Evolutionary conservation across 2,113 vertebrate genomes (phyloP).

Genomic region (Eolophus roseicapilla): DNA sequence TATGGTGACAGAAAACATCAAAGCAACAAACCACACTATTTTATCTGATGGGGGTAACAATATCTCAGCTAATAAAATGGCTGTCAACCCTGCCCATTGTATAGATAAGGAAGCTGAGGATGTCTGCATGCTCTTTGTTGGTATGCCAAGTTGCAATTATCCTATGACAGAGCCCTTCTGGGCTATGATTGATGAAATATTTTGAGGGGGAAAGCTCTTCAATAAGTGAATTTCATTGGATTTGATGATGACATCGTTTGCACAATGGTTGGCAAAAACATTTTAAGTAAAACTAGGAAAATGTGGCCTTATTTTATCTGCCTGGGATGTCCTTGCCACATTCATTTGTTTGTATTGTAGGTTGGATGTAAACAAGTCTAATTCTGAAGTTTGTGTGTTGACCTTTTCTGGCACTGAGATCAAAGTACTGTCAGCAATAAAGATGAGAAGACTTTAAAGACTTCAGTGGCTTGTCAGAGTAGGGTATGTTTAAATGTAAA

Average conservation of each 20-base stretch:
- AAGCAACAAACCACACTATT: conserved; percentile 44
- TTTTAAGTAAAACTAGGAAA: conserved; percentile 35
- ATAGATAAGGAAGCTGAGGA: conserved; percentile 57
- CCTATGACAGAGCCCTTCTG: conserved; percentile 42
- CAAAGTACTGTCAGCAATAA: conserved; percentile 66
- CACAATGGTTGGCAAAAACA: conserved; percentile 35
- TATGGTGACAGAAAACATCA: conserved; percentile 55
- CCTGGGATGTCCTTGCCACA: conserved; percentile 59
- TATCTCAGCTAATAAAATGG: conserved; percentile 72
- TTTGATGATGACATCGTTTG: conserved; percentile 47
- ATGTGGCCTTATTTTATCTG: background rate
- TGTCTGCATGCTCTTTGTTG: conserved; percentile 47
- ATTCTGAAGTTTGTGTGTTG: conserved; percentile 58
- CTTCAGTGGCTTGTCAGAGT: conserved; percentile 41
- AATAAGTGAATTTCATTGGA: conserved; percentile 52
- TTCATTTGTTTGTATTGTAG: conserved; percentile 44
- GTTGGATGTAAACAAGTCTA: conserved; percentile 62
- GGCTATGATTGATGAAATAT: conserved; percentile 63
- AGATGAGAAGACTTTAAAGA: conserved; percentile 62
- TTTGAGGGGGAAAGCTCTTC: conserved; percentile 19
- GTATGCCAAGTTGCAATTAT: conserved; percentile 61
- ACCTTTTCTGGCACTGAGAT: conserved; percentile 67
- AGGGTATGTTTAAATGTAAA: conserved; percentile 62
- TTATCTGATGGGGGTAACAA: conserved; percentile 69
- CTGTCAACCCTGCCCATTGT: conserved; percentile 55